Evolutionary conservation across 2,797 vertebrate genomes (phyloP), one percentile per base, ranked within the genome.

Genomic region (Poecilia picta): DNA sequence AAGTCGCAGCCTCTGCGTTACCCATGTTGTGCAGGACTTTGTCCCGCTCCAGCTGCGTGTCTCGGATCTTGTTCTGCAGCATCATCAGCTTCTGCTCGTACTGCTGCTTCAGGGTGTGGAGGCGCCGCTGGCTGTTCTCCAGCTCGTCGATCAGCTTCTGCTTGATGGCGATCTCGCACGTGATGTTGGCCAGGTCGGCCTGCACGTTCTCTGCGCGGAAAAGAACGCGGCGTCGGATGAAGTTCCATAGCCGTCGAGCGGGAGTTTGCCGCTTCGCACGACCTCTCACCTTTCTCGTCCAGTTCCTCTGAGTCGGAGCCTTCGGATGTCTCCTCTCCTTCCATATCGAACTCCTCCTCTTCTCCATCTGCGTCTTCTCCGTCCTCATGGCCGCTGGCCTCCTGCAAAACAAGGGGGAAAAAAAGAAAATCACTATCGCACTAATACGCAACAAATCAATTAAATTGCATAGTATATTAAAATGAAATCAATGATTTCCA

Each of bases 111-210:
- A 99, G 96, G 0, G 98, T 99, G 91, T 99, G 98, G 71, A 99
- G 91, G 28, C 98, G 96, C 77, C 97, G 93, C 92, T 99, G 98
- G 93, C 98, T 99, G 92, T 99, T 99, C 92, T 99, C 98, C 75
- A 99, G 94, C 88, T 99, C 98, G 80, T 99, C 98, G 31, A 99
- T 99, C 86, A 99, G 95, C 88, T 99, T 98, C 92, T 99, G 98
- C 92, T 99, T 99, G 92, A 99, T 99, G 83, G 98, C 98, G 90
- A 99, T 99, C 95, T 99, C 98, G 88, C 98, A 99, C 20, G 98
- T 99, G 91, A 99, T 99, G 89, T 98, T 99, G 89, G 98, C 98
- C 92, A 99, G 91, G 91, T 99, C 98, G 1, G 97, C 97, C 85
- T 99, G 97, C 86, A 97, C 97, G 87, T 97, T 97, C 62, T 97